A percentile compares a stretch with the other conserved stretches of the same genome.
These are phyloP conservation scores for Apteryx mantelli DNA, from an alignment of 2,113 vertebrate species.

Conservation along the genomic window DNA sequence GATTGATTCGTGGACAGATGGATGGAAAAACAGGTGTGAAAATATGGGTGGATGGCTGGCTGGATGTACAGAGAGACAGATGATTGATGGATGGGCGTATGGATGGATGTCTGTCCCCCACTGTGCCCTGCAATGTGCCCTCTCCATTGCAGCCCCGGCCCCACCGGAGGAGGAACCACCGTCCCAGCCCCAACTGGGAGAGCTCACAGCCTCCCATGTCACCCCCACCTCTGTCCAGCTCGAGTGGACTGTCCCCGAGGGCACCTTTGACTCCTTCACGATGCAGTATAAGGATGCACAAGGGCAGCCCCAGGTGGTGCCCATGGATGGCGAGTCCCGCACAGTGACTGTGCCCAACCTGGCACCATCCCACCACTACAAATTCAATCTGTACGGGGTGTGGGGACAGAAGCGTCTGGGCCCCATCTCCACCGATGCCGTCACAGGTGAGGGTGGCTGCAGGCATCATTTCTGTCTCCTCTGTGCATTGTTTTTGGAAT, in stretches of 20 bases:
- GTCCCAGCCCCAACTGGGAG: conserved; percentile 1
- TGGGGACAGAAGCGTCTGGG: conserved; percentile 18
- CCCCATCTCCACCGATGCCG: conserved; percentile 29
- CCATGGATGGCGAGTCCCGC: background rate
- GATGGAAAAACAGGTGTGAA: too few species aligned
- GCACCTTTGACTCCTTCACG: conserved; percentile 69
- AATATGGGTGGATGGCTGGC: too few species aligned
- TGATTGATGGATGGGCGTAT: too few species aligned
- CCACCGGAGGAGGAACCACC: background rate
- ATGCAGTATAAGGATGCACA: conserved; percentile 53
- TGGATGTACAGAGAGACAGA: too few species aligned
- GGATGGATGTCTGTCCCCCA: too few species aligned
- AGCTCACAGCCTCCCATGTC: background rate
- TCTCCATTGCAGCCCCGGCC: too few species aligned
- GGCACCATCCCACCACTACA: conserved; percentile 50
- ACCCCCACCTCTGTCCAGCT: background rate
- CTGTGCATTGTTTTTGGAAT: background rate
- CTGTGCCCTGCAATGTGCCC: too few species aligned
- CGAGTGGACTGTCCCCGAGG: conserved; percentile 47
- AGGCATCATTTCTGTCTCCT: background rate
- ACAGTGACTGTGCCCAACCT: conserved; percentile 17
- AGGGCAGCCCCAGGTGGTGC: background rate
- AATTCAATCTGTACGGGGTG: conserved; percentile 61
- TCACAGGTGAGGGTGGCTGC: conserved; percentile 55
- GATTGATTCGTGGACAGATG: too few species aligned